These are phyloP conservation scores for Pteruthius melanotis DNA, from an alignment of 2,113 vertebrate species.

Conservation along the genomic window DNA sequence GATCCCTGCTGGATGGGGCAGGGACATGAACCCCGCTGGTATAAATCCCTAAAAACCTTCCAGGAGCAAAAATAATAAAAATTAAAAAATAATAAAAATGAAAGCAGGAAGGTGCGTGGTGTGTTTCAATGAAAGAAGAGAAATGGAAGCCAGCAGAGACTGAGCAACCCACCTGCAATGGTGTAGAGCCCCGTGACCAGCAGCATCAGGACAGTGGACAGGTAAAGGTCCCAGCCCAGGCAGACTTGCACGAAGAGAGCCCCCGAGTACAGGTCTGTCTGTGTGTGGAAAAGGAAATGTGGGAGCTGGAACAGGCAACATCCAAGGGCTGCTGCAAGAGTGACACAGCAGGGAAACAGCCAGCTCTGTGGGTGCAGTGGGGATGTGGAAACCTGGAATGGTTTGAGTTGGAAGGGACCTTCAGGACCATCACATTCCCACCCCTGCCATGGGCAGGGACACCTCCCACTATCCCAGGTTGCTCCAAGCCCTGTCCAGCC, in stretches of 20 bases:
- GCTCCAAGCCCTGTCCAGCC: fast-evolving
- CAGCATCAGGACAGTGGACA: slow-evolving; percentile 86
- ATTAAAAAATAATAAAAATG: too few relatives aligned
- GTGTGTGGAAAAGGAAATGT: not conserved
- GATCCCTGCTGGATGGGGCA: not conserved
- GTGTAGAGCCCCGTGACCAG: slow-evolving; percentile 85
- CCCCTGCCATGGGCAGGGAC: not conserved
- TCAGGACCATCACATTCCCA: not conserved
- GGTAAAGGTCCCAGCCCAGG: slow-evolving; percentile 91
- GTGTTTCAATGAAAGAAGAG: not conserved
- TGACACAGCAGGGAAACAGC: fast-evolving
- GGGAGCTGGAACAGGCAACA: not conserved
- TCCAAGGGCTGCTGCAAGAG: not conserved
- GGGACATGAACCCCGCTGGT: not conserved
- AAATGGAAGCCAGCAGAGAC: not conserved
- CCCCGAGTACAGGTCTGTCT: slow-evolving; percentile 89
- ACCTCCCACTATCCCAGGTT: fast-evolving
- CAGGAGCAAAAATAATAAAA: not conserved
- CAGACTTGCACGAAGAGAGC: slow-evolving; percentile 90
- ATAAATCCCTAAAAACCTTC: not conserved
- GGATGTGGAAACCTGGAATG: not conserved
- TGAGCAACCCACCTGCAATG: slow-evolving; percentile 76
- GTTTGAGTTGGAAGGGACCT: not conserved
- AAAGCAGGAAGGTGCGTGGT: not conserved
- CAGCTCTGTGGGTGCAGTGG: fast-evolving